Evolutionary conservation across 2,113 vertebrate genomes (phyloP).

Genomic region (Gorsachius goisagi): DNA sequence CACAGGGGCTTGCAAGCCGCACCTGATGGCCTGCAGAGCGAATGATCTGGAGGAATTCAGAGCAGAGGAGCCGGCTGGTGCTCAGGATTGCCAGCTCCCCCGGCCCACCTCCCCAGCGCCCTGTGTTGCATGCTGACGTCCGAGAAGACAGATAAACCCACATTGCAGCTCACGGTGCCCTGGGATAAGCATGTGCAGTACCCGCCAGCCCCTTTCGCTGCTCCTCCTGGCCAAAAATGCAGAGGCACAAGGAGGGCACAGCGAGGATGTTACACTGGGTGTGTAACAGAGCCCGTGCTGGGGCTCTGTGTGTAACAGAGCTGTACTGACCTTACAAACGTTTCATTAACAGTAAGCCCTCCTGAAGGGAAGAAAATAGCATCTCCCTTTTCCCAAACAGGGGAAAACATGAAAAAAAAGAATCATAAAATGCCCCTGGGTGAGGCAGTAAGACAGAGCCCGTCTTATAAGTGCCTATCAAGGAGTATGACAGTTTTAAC

Average conservation of each 20-base stretch:
- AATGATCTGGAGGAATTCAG: not conserved
- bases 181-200: not conserved
- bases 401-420: not conserved
- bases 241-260: not conserved
- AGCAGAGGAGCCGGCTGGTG: not conserved
- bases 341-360: not conserved
- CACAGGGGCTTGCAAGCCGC: accelerated
- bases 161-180: not conserved
- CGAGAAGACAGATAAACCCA: not conserved
- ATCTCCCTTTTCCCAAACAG: not conserved
- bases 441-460: not conserved
- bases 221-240: not conserved
- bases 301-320: too few species aligned
- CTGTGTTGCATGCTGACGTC: accelerated
- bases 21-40: accelerated
- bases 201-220: accelerated
- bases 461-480: not conserved
- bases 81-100: not conserved
- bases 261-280: not conserved
- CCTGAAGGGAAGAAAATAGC: not conserved
- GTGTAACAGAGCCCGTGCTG: not conserved
- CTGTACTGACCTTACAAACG: not conserved
- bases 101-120: not conserved
- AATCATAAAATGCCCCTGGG: accelerated
- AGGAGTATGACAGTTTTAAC: not conserved